A percentile compares a stretch with the other conserved stretches of the same genome.
phyloP scores from a whole-genome alignment of 2,888 invertebrate genomes.

The Drosophila kanekoi region DNA sequence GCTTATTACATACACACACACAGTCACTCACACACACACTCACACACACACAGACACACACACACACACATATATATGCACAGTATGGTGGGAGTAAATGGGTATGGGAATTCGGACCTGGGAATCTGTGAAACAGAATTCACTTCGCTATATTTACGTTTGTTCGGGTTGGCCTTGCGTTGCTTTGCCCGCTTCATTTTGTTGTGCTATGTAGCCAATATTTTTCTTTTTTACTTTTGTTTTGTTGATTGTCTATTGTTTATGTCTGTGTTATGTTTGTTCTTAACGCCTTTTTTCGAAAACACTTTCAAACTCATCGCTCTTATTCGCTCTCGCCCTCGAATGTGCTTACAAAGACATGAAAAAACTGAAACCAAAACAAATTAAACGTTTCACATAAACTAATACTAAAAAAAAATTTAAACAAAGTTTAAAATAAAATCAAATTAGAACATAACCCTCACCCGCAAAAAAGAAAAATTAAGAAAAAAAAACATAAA shows the following conservation, averaged over 20 bases:
- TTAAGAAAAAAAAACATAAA: not conserved
- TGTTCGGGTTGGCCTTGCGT: constrained; percentile 41
- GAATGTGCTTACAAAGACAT: constrained; percentile 55
- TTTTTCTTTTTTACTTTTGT: constrained; percentile 17
- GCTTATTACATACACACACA: constrained; percentile 51
- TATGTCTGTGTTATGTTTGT: constrained; percentile 15
- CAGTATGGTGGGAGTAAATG: constrained; percentile 7
- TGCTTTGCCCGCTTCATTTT: constrained; percentile 54
- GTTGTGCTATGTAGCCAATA: constrained; percentile 44
- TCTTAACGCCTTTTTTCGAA: constrained; percentile 40
- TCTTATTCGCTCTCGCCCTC: constrained; percentile 45
- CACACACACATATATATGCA: constrained; percentile 24
- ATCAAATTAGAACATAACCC: constrained; percentile 47
- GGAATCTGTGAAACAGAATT: constrained; percentile 21
- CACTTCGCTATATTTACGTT: constrained; percentile 18
- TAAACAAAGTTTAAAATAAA: constrained; percentile 36
- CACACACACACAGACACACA: constrained; percentile 30
- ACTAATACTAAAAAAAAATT: constrained; percentile 12
- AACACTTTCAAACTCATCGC: constrained; percentile 46
- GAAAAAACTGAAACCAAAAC: constrained; percentile 38
- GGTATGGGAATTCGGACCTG: constrained; percentile 28
- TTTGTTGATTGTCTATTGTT: constrained; percentile 9
- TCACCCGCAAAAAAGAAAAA: constrained; percentile 18
- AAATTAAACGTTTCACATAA: constrained; percentile 60
- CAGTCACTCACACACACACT: constrained; percentile 22